phyloP scores from a whole-genome alignment of 2,797 vertebrate genomes.

The Enteromius argenteus region DNA sequence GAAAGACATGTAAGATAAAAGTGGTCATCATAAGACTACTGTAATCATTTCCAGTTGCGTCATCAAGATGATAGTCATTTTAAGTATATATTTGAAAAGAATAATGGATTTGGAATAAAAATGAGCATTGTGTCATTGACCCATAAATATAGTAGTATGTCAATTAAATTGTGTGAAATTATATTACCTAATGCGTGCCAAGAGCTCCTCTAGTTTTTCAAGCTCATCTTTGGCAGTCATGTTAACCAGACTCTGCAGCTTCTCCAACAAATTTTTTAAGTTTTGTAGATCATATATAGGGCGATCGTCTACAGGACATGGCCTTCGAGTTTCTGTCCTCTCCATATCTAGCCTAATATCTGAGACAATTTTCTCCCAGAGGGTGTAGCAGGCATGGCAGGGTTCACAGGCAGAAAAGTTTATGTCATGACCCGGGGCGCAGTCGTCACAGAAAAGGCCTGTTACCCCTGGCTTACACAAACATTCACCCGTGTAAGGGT shows the following conservation, averaged over 20 bases:
- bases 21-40: background rate
- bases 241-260: slow-evolving; percentile 74
- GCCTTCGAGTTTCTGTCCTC: slow-evolving; percentile 65
- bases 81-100: background rate
- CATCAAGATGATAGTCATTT: background rate
- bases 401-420: slow-evolving; percentile 81
- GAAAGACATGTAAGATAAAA: background rate
- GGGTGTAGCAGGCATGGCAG: slow-evolving; percentile 84
- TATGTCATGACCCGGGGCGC: slow-evolving; percentile 71
- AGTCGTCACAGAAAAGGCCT: slow-evolving; percentile 82
- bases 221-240: slow-evolving; percentile 67
- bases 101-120: background rate
- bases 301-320: slow-evolving; percentile 13
- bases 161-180: background rate
- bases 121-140: background rate
- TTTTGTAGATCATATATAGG: slow-evolving; percentile 61
- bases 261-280: slow-evolving; percentile 75
- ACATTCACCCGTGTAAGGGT: slow-evolving; percentile 82
- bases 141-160: background rate
- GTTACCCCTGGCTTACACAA: slow-evolving; percentile 78
- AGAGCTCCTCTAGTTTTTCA: slow-evolving; percentile 75
- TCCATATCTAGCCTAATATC: slow-evolving; percentile 70
- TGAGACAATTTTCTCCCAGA: slow-evolving; percentile 75
- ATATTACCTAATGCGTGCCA: slow-evolving; percentile 71
- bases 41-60: background rate